phyloP scores from a whole-genome alignment of 2,888 invertebrate genomes.

The Thalpophila matura region DNA sequence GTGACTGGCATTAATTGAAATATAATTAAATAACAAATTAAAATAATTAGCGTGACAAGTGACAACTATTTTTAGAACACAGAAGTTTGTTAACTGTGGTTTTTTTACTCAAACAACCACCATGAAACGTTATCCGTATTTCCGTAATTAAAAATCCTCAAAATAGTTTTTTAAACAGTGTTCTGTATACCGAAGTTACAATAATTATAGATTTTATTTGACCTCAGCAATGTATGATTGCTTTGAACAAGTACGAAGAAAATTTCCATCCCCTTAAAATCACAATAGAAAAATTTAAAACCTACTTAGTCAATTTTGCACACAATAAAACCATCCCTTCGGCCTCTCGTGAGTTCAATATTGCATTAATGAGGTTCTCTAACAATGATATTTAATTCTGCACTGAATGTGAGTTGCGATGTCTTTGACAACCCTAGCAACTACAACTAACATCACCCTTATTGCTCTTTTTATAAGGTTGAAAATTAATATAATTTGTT shows the following conservation, averaged over 20 bases:
- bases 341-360: constrained; percentile 80
- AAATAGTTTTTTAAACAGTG: background rate
- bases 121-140: background rate
- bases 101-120: background rate
- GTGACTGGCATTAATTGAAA: background rate
- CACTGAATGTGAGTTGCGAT: constrained; percentile 80
- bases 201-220: too few relatives aligned
- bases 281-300: constrained; percentile 63
- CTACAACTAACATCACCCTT: constrained; percentile 30
- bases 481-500: constrained; percentile 54
- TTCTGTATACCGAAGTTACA: background rate
- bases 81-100: background rate
- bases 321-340: constrained; percentile 84
- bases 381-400: constrained; percentile 89
- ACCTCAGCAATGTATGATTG: background rate
- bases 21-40: background rate
- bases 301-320: constrained; percentile 82
- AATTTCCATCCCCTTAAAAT: constrained; percentile 39
- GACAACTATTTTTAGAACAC: background rate
- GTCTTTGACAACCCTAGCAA: constrained; percentile 50
- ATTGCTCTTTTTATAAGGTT: constrained; percentile 62
- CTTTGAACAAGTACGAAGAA: background rate
- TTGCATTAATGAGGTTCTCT: constrained; percentile 87
- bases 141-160: background rate
- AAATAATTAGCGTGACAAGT: constrained; percentile 1